Evolutionary conservation across 2,888 invertebrate genomes (phyloP).

Genomic region (Cheilosia urbana): DNA sequence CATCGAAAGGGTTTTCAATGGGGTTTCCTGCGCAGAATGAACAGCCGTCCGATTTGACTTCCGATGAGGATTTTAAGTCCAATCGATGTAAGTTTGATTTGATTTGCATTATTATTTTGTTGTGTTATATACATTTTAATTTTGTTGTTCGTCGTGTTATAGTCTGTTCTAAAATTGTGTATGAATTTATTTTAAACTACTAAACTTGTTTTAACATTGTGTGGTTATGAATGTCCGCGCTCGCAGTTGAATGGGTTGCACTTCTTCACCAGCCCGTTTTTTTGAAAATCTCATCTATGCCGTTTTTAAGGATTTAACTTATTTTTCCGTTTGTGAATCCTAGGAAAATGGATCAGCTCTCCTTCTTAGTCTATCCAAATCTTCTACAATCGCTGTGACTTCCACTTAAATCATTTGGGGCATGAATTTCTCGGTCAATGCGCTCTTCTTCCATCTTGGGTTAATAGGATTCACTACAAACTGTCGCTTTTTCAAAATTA

Average conservation of each 20-base stretch:
- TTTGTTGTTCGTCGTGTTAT: slow-evolving; percentile 6
- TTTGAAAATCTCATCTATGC: no score
- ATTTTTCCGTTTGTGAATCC: no score
- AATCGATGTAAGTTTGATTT: slow-evolving; percentile 76
- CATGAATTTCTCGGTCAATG: no score
- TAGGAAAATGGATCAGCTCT: no score
- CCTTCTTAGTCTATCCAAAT: no score
- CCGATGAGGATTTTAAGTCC: slow-evolving; percentile 75
- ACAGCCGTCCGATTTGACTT: slow-evolving; percentile 51
- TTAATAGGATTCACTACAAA: no score
- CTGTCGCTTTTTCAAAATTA: no score
- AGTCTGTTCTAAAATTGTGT: background rate
- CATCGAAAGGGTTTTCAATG: slow-evolving; percentile 59
- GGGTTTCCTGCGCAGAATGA: slow-evolving; percentile 31
- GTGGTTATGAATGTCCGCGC: background rate
- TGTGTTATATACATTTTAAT: slow-evolving; percentile 12
- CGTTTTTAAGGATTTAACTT: no score
- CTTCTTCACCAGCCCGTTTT: no score
- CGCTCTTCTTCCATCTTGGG: no score
- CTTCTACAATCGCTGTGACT: no score
- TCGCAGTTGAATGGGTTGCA: background rate
- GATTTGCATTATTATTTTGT: slow-evolving; percentile 34
- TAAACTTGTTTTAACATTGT: background rate
- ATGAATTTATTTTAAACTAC: background rate
- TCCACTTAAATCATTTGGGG: no score